Evolutionary conservation across 1,140 invertebrate species (phyloP).

Genomic region (Nomia melanderi): DNA sequence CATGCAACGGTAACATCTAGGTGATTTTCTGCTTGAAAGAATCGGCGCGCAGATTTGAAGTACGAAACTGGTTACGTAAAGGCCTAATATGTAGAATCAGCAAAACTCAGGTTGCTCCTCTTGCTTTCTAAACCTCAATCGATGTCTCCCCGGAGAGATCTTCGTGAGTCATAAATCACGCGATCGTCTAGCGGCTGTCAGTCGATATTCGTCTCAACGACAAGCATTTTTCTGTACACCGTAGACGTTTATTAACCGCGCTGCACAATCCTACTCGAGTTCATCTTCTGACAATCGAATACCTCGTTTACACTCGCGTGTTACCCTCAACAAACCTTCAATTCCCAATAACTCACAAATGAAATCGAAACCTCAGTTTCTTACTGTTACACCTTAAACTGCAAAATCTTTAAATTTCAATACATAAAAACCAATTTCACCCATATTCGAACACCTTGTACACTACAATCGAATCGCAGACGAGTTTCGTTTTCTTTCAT

Average conservation of each 20-base stretch:
- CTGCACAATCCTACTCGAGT: not conserved
- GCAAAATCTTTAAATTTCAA: too few species aligned
- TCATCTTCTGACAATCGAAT: not conserved
- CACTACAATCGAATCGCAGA: too few species aligned
- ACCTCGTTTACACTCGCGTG: not conserved
- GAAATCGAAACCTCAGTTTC: too few species aligned
- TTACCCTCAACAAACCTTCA: too few species aligned
- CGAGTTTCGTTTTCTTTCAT: too few species aligned
- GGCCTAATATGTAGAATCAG: not conserved
- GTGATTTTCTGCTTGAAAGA: too few species aligned
- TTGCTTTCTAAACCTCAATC: conserved; percentile 57
- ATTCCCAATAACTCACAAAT: too few species aligned
- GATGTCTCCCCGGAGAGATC: conserved; percentile 34
- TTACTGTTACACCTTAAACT: too few species aligned
- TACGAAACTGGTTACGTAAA: not conserved
- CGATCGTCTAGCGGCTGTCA: conserved; percentile 22
- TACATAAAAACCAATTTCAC: too few species aligned
- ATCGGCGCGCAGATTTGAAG: too few species aligned
- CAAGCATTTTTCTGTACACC: conserved; percentile 24
- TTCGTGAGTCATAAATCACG: conserved; percentile 45
- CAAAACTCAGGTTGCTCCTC: conserved; percentile 6
- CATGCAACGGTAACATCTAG: too few species aligned
- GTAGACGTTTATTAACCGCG: conserved; percentile 33
- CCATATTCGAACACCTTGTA: too few species aligned
- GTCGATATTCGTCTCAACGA: conserved; percentile 17